Percentiles rank a stretch among this genome's conserved stretches.
Evolutionary conservation across 1,140 invertebrate genomes (phyloP).

Genomic region (Drosophila pachea): DNA sequence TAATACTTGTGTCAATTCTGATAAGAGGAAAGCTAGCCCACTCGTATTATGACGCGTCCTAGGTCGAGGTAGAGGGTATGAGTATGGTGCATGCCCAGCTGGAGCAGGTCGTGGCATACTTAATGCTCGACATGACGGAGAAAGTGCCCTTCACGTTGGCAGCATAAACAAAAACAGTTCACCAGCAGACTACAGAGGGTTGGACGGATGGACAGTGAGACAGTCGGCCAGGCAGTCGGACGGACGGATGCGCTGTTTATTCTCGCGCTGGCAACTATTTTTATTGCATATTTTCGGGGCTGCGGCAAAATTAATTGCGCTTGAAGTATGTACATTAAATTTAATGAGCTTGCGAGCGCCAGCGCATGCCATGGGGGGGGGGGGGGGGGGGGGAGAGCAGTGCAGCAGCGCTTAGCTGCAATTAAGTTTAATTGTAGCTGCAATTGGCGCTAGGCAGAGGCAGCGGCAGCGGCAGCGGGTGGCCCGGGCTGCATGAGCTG

Average conservation of each 20-base stretch:
- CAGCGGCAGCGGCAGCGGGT: slow-evolving; percentile 16
- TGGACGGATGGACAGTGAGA: not conserved
- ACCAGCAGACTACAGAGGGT: not conserved
- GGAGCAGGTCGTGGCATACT: slow-evolving; percentile 17
- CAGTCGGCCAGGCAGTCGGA: not conserved
- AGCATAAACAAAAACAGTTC: slow-evolving; percentile 33
- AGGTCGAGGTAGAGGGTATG: slow-evolving; percentile 34
- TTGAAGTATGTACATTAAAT: slow-evolving; percentile 72
- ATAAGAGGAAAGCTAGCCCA: not conserved
- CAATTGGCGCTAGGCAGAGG: slow-evolving; percentile 58
- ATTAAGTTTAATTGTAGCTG: slow-evolving; percentile 68
- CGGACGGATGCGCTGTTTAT: slow-evolving; percentile 25
- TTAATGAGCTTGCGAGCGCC: slow-evolving; percentile 60
- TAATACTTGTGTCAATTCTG: too few relatives aligned
- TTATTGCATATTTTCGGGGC: slow-evolving; percentile 68
- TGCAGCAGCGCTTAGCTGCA: slow-evolving; percentile 52
- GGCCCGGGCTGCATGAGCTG: slow-evolving; percentile 46
- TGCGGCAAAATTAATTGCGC: slow-evolving; percentile 69
- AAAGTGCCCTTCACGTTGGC: slow-evolving; percentile 31
- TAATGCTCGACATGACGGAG: slow-evolving; percentile 29
- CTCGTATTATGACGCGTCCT: too few relatives aligned
- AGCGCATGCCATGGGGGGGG: slow-evolving; percentile 1
- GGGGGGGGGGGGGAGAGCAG: not conserved
- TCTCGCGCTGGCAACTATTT: slow-evolving; percentile 60
- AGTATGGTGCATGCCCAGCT: slow-evolving; percentile 58